Evolutionary conservation across 2,113 vertebrate species (phyloP), one percentile per base, ranked within the genome.

Genomic region (Caracal caracal): DNA sequence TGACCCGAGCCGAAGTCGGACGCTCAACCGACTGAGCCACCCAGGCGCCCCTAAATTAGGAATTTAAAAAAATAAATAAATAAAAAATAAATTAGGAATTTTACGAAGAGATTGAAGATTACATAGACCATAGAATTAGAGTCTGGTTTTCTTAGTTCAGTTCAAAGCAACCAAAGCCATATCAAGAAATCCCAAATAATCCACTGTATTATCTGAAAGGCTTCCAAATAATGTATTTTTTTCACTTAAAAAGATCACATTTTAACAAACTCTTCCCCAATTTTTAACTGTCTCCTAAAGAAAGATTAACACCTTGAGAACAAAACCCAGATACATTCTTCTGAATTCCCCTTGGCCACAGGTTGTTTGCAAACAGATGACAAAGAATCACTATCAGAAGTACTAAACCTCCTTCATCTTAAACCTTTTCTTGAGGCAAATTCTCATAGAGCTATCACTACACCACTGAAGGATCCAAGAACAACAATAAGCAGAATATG

Each of bases 181-280:
- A 30, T 88, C 47, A 96, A 73, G 70, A 94, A 88, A 83, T 87
- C 17, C 35, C 83, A 92, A 93, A 83, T 87, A 87, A 93, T 88
- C 40, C 20, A 47, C 75, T 70, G 1, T 40, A 24, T 78, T 63
- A 94, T 83, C 16, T 78, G 73, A 92, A 88, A 79, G 63, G 43
- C 53, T 92, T 73, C 63, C 71, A 84, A 92, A 53, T 85, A 79
- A 84, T 63, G 73, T 84, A 88, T 17, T 59, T 90, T 90, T 88
- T 43, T 87, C 76, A 51, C n/a, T 79, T n/a, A 35, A 9, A 93
- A 88, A 82, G 17, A 33, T 85, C 19, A 49, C 71, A 81, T 85
- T 90, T 90, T 73, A 73, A 87, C 16, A 81, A 95, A 66, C 12
- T 71, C 53, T 90, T 93, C 33, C 78, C 61, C 40, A 80, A 90